phyloP scores from a whole-genome alignment of 1,140 invertebrate genomes.

The Oryzaephilus surinamensis region DNA sequence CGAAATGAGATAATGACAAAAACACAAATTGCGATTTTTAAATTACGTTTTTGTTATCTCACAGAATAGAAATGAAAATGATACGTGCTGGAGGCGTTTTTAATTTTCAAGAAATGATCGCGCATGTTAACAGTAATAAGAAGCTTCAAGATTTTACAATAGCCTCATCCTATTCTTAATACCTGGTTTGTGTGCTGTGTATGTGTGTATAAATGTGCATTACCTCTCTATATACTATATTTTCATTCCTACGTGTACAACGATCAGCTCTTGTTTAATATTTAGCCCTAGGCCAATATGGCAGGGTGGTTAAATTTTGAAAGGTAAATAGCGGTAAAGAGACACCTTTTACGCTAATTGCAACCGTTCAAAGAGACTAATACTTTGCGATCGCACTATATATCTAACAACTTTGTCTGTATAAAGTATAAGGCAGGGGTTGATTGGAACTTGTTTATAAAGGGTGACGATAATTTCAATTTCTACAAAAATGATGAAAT shows the following conservation, averaged over 20 bases:
- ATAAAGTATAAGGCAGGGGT: too few species aligned
- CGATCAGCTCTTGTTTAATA: conserved; percentile 25
- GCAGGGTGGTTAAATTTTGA: conserved; percentile 20
- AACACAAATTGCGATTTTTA: conserved; percentile 32
- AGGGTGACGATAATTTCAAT: too few species aligned
- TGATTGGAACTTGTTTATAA: too few species aligned
- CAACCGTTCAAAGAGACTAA: conserved; percentile 8
- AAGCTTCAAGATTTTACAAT: conserved; percentile 28
- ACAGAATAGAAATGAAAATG: conserved; percentile 32
- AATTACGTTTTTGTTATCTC: conserved; percentile 32
- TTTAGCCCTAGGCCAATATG: conserved; percentile 25
- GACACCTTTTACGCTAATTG: conserved; percentile 31
- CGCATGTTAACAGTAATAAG: conserved; percentile 30
- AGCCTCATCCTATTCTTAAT: conserved; percentile 13
- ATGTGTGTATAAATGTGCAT: conserved; percentile 6
- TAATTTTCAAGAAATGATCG: conserved; percentile 36
- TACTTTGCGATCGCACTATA: not conserved
- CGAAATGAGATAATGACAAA: conserved; percentile 25
- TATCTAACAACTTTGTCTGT: too few species aligned
- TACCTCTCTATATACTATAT: too few species aligned
- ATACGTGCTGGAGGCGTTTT: conserved; percentile 33
- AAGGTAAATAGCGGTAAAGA: conserved; percentile 15
- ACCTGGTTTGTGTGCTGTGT: conserved; percentile 14
- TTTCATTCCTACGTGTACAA: not conserved
- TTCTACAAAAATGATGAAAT: too few species aligned